Conservation (phyloP, 2,797 vertebrate species). For the Bradypus variegatus region DNA sequence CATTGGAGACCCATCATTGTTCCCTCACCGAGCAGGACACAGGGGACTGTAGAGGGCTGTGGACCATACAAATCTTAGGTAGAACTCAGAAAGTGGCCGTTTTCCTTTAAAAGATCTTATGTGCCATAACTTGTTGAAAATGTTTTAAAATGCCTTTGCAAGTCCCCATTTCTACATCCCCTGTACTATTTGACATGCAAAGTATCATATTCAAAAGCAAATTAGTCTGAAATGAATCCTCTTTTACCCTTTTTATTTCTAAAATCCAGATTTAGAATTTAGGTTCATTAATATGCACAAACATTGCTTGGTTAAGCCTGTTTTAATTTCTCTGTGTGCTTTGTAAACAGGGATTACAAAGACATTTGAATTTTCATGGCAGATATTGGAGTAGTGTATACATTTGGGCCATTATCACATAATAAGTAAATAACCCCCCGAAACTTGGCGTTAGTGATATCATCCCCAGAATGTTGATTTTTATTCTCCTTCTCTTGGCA, state of each 20-base stretch:
- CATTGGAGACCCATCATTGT: not conserved
- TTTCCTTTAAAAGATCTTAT: conserved; percentile 37
- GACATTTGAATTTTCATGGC: conserved; percentile 74
- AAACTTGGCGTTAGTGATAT: conserved; percentile 46
- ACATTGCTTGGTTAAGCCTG: conserved; percentile 74
- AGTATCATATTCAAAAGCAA: conserved; percentile 72
- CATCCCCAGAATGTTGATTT: conserved; percentile 48
- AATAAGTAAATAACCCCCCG: conserved; percentile 67
- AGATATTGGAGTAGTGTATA: conserved; percentile 71
- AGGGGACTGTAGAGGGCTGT: not conserved
- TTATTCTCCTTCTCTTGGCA: conserved; percentile 51
- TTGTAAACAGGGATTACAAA: conserved; percentile 77
- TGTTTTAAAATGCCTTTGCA: conserved; percentile 51
- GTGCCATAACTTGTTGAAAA: conserved; percentile 10
- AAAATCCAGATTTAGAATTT: conserved; percentile 74
- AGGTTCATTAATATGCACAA: conserved; percentile 77
- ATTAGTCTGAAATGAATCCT: conserved; percentile 75
- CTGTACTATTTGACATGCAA: conserved; percentile 67
- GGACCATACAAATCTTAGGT: not conserved
- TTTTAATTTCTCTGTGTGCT: conserved; percentile 77
- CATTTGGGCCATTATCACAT: conserved; percentile 68
- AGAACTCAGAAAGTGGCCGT: not conserved
- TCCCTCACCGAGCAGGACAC: not conserved
- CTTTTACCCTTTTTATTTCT: conserved; percentile 70
- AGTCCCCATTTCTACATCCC: conserved; percentile 44